Base-by-base conservation (phyloP, 2,888 invertebrate species). In the Drosophila meridiana region DNA sequence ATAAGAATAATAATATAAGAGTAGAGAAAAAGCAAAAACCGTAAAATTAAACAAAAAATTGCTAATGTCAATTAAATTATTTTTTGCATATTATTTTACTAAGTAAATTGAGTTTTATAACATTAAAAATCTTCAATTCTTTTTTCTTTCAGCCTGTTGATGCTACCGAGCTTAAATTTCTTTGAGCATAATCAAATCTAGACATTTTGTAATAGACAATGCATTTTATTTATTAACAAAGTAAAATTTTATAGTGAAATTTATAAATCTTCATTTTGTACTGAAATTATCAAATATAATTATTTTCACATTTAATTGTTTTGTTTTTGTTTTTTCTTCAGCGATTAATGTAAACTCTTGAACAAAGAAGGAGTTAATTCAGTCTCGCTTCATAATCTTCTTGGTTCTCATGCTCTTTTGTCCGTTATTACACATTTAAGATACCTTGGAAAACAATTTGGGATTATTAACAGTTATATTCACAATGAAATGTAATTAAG, bases 401-500 rank as follows among this genome's bases (percentile, higher is more conserved):
- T 45, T 4, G 5, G 11, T 71, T 30, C 30, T n/a, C 71, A 61
- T 45, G 20, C 30, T 52, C 26, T 36, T 48, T 40, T 32, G 48
- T 9, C 20, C 40, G 14, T n/a, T 45, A 4, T 53, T 38, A 38
- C 40, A 48, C 30, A 38, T 20, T 30, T 36, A 2, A 55, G 2
- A 61, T 76, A 76, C 76, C 78, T 76, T 64, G 34, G 6, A 34
- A n/a, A 42, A 30, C 36, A 36, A 20, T 77, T 83, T 59, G 45
- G 50, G 55, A 47, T 60, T 63, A 65, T 76, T 70, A 75, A 71
- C 66, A 58, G 47, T 65, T 45, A 67, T 56, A 60, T 63, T 14
- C 20, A 47, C 60, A 73, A 87, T 79, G 67, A 88, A 79, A 53
- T 63, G 57, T 56, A 84, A 84, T 84, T 87, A 84, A 79, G 59